phyloP scores from a whole-genome alignment of 2,113 vertebrate species.

The Phalacrocorax aristotelis region DNA sequence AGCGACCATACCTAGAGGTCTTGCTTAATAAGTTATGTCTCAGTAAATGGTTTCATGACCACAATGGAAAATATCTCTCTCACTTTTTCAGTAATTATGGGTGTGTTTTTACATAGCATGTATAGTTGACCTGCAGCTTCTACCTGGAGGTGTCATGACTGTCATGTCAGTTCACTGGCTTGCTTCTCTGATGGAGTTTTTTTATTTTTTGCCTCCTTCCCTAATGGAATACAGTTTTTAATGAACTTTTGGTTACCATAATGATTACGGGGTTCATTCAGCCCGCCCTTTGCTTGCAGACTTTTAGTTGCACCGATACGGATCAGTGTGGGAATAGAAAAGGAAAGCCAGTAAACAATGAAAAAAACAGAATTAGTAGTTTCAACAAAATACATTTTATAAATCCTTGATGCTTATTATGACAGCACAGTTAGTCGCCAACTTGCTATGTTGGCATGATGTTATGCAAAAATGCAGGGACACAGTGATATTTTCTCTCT shows the following conservation, averaged over 20 bases:
- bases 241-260: background rate
- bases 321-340: background rate
- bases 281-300: background rate
- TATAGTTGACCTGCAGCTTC: background rate
- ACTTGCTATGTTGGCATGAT: background rate
- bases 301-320: background rate
- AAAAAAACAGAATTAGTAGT: background rate
- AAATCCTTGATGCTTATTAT: background rate
- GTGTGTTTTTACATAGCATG: background rate
- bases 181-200: background rate
- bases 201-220: background rate
- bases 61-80: background rate
- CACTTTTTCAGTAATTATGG: background rate
- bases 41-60: background rate
- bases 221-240: background rate
- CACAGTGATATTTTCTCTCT: constrained; percentile 3
- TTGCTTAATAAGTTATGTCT: background rate
- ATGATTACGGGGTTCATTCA: background rate
- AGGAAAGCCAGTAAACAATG: background rate
- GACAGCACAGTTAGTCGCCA: background rate
- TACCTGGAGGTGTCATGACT: background rate
- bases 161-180: background rate
- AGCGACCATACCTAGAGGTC: background rate
- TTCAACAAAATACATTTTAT: background rate
- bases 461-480: background rate